Evolutionary conservation across 2,113 vertebrate species (phyloP).

Genomic region (Porphyrio hochstetteri): DNA sequence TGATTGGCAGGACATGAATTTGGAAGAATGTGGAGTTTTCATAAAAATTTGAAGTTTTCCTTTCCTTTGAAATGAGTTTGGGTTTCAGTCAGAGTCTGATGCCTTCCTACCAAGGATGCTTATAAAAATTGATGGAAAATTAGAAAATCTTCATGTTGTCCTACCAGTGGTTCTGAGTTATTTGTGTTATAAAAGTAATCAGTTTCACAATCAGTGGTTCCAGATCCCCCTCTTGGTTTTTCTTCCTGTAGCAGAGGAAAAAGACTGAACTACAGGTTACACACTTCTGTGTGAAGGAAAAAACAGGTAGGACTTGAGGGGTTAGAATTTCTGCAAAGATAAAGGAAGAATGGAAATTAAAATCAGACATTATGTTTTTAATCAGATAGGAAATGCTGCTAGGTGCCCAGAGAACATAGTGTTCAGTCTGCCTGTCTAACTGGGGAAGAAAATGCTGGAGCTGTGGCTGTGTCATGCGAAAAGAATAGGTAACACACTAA

Average conservation of each 20-base stretch:
- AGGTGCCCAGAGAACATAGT: neutral
- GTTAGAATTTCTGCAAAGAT: neutral
- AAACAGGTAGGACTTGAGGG: neutral
- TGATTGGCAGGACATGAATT: neutral
- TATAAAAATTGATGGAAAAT: neutral
- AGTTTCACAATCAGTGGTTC: neutral
- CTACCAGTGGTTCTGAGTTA: neutral
- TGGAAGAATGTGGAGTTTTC: constrained; percentile 12
- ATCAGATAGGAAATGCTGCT: neutral
- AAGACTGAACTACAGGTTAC: neutral
- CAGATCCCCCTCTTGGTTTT: neutral
- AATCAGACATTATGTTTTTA: accelerated
- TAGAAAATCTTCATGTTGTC: neutral
- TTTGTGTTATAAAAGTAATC: neutral
- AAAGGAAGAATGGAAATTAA: neutral
- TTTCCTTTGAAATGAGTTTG: neutral
- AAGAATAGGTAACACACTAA: neutral
- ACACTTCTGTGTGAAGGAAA: neutral
- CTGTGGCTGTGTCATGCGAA: neutral
- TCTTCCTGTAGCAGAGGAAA: neutral
- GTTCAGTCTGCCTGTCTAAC: neutral
- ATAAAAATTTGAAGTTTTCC: constrained; percentile 27
- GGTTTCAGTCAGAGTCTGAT: neutral
- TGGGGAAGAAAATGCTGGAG: neutral
- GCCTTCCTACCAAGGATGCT: neutral